These are phyloP conservation scores for Arge pagana DNA, from an alignment of 2,888 invertebrate species.

Conservation along the genomic window DNA sequence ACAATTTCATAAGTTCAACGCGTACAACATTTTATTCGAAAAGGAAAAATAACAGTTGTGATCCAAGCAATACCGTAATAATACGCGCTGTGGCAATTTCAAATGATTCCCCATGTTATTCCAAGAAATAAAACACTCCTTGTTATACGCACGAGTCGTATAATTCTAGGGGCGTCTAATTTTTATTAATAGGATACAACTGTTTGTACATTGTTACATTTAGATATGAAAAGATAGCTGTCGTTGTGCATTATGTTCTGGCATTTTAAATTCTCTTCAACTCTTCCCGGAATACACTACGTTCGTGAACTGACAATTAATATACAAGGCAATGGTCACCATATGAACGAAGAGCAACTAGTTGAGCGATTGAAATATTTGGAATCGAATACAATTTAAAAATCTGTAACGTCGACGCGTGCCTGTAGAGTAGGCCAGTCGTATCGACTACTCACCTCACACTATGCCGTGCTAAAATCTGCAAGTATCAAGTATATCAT, in stretches of 20 bases:
- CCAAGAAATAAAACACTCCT: background rate
- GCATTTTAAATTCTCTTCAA: constrained; percentile 5
- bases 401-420: too few species aligned
- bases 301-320: constrained; percentile 14
- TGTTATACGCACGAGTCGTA: constrained; percentile 1
- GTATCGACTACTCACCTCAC: too few species aligned
- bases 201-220: constrained; percentile 19
- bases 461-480: too few species aligned
- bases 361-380: too few species aligned
- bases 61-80: background rate
- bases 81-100: background rate
- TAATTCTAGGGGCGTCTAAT: constrained; percentile 6
- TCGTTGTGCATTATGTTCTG: background rate
- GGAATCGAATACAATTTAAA: too few species aligned
- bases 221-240: constrained; percentile 15
- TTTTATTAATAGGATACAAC: constrained; percentile 13
- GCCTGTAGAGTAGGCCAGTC: too few species aligned
- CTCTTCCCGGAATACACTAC: constrained; percentile 15
- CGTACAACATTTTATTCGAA: background rate
- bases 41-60: background rate
- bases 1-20: background rate
- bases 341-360: too few species aligned
- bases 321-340: too few species aligned
- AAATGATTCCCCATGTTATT: constrained; percentile 5
- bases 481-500: too few species aligned